These are phyloP conservation scores for Bedellia somnulentella DNA, from an alignment of 2,888 invertebrate genomes.

Conservation along the genomic window DNA sequence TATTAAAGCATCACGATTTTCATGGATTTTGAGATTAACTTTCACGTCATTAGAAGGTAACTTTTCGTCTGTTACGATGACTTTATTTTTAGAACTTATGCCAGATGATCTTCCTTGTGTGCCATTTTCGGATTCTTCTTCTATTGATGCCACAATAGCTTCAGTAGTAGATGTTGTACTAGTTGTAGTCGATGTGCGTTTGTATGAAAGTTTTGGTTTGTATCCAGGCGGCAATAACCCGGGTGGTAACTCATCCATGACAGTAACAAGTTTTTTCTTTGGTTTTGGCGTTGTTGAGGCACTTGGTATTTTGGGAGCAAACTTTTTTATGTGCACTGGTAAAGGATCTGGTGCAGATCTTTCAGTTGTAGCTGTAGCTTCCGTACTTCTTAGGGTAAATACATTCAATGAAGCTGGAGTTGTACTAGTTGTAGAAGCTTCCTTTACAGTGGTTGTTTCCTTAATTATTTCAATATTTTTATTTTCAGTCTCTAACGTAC, in stretches of 20 bases:
- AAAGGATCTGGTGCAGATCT: conserved; percentile 59
- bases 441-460: conserved; percentile 41
- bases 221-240: conserved; percentile 67
- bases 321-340: conserved; percentile 68
- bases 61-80: conserved; percentile 56
- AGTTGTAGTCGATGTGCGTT: conserved; percentile 31
- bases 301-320: conserved; percentile 51
- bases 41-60: conserved; percentile 55
- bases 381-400: conserved; percentile 54
- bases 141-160: conserved; percentile 12
- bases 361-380: conserved; percentile 46
- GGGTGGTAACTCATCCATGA: conserved; percentile 61
- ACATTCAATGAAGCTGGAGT: conserved; percentile 33
- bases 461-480: conserved; percentile 69
- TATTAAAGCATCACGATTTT: conserved; percentile 18
- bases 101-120: conserved; percentile 55
- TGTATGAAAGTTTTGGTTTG: conserved; percentile 52
- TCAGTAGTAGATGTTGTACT: conserved; percentile 13
- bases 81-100: conserved; percentile 60
- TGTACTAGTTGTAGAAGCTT: conserved; percentile 27
- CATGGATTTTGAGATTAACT: conserved; percentile 46
- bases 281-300: conserved; percentile 32
- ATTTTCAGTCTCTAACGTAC: conserved; percentile 69
- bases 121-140: conserved; percentile 26
- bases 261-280: conserved; percentile 43